Base-by-base conservation (phyloP, 2,888 invertebrate genomes). In the Erebia epiphron region DNA sequence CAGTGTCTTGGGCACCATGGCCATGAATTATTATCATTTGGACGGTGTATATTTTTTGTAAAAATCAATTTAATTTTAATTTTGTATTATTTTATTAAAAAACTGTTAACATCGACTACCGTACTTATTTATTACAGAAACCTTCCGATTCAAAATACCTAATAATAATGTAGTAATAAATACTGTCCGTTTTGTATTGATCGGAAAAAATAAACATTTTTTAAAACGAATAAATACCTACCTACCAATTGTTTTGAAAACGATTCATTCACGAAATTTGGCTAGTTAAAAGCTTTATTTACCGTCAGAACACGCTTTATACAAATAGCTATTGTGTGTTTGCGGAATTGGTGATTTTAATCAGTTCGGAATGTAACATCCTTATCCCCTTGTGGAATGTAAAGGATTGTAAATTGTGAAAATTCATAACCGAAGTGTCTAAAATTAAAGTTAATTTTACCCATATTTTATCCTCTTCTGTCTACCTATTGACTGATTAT, bases 231-330 rank as follows among this genome's bases (percentile, higher is more conserved):
- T 3, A n/a, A 10, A 58, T 14, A 58, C n/a, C n/a, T 14, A 67
- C 18, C 66, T 58, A 58, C 41, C 56, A 52, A 64, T 64, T 63
- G 67, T 71, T 69, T 57, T 14, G 64, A 58, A 49, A 57, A 69
- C 71, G 75, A 74, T 71, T 75, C 71, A 74, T 74, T 72, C 64
- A 64, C 58, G 16, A 71, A 72, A n/a, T 71, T 74, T 67, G 46
- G 68, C 65, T 75, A 58, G 41, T 70, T 52, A 58, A 69, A 71
- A 64, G 68, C 62, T 68, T 73, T 63, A 63, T 58, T 35, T 50
- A 54, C 43, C 68, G 73, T 75, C 73, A 61, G 75, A 75, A 72
- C 49, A 21, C 57, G 56, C 68, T 67, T 58, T 57, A 50, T 67
- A 57, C 66, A 66, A 66, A 66, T 66, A 57, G 35, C 65, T 65